These are phyloP conservation scores for Nomada goodeniana DNA, from an alignment of 2,888 invertebrate genomes.

Conservation along the genomic window DNA sequence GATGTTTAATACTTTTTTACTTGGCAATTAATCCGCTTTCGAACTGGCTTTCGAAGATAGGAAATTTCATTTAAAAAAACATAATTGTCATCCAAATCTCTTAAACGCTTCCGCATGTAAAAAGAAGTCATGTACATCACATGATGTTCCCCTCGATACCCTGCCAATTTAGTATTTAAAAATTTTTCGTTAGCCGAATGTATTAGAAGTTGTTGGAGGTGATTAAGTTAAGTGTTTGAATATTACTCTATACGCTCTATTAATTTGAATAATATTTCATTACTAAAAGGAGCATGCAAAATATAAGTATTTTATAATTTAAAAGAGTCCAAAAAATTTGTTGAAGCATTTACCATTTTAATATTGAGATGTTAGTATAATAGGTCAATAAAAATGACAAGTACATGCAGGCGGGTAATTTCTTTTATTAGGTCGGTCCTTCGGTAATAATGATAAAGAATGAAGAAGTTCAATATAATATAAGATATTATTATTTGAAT, in stretches of 20 bases:
- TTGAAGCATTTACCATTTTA: not conserved
- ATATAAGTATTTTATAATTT: conserved; percentile 20
- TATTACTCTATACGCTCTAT: not conserved
- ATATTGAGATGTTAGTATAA: conserved; percentile 1
- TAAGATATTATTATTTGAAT: conserved; percentile 36
- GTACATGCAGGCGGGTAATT: not conserved
- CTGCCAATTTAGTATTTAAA: too few relatives aligned
- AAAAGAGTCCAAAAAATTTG: conserved; percentile 1
- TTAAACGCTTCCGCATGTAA: too few relatives aligned
- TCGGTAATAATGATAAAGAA: conserved; percentile 15
- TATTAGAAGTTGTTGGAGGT: too few relatives aligned
- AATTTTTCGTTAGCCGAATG: too few relatives aligned
- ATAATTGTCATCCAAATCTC: too few relatives aligned
- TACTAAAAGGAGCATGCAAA: conserved; percentile 3
- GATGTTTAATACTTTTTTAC: too few relatives aligned
- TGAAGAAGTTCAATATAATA: conserved; percentile 26
- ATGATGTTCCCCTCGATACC: too few relatives aligned
- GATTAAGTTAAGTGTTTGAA: not conserved
- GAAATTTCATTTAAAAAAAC: too few relatives aligned
- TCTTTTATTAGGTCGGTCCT: not conserved
- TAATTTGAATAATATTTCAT: conserved; percentile 4
- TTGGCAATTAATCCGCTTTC: too few relatives aligned
- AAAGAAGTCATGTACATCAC: too few relatives aligned
- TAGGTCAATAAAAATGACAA: not conserved
- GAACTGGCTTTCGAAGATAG: too few relatives aligned